These are phyloP conservation scores for Mus minutoides DNA, from an alignment of 2,797 vertebrate species.

Conservation along the genomic window DNA sequence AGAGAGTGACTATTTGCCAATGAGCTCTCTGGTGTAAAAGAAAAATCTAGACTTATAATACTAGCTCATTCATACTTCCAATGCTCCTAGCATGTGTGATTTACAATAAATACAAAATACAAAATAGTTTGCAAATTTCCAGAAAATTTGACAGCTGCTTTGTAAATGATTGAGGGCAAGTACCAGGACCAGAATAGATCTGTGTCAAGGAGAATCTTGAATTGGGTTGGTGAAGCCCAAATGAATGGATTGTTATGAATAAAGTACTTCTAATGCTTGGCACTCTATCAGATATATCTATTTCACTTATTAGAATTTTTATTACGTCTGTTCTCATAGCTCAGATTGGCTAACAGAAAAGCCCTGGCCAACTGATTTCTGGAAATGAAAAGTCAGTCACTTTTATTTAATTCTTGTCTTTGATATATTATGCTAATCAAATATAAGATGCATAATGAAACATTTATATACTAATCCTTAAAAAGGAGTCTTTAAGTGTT, in stretches of 20 bases:
- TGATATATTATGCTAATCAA: constrained; percentile 70
- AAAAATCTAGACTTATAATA: background rate
- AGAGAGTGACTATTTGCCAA: constrained; percentile 8
- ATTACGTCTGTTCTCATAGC: constrained; percentile 37
- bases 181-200: background rate
- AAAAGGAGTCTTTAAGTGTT: constrained; percentile 55
- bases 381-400: constrained; percentile 71
- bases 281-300: constrained; percentile 36
- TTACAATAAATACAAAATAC: background rate
- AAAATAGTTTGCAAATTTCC: background rate
- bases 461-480: constrained; percentile 66
- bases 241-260: background rate
- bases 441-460: constrained; percentile 68
- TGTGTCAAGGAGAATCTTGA: background rate
- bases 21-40: background rate
- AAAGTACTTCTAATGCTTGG: background rate
- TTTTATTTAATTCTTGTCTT: constrained; percentile 68
- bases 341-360: constrained; percentile 22
- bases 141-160: background rate
- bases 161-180: background rate
- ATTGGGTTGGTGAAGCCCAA: background rate
- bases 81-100: background rate
- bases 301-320: constrained; percentile 60
- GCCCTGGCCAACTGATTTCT: constrained; percentile 44
- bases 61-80: background rate